phyloP scores from a whole-genome alignment of 2,888 invertebrate species.

The Eurytoma californica region DNA sequence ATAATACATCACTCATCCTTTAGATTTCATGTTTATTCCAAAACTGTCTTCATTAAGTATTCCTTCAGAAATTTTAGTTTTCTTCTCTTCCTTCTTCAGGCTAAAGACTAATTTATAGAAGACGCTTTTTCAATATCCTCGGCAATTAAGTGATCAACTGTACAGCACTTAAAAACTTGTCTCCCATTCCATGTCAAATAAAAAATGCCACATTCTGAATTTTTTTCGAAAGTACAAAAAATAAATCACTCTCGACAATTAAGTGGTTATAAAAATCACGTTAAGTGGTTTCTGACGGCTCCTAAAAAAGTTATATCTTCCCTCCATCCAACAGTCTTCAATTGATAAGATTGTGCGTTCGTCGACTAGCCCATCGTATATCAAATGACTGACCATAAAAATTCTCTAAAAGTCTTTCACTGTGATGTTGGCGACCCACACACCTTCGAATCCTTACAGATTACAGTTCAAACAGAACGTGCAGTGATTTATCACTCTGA shows the following conservation, averaged over 20 bases:
- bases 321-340: slow-evolving; percentile 17
- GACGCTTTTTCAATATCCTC: neutral
- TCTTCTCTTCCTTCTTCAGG: no score
- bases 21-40: no score
- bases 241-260: slow-evolving; percentile 38
- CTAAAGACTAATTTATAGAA: no score
- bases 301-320: slow-evolving; percentile 18
- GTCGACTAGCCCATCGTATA: slow-evolving; percentile 2
- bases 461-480: neutral
- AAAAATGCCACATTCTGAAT: neutral
- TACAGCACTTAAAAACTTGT: slow-evolving; percentile 1
- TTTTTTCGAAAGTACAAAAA: slow-evolving; percentile 1
- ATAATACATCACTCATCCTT: no score
- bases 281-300: slow-evolving; percentile 49
- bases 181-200: slow-evolving; percentile 9
- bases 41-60: no score
- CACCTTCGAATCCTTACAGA: slow-evolving; percentile 11
- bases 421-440: neutral
- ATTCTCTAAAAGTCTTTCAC: neutral
- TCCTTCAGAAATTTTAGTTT: no score
- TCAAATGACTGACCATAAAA: slow-evolving; percentile 16
- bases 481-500: neutral
- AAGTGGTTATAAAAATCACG: slow-evolving; percentile 45
- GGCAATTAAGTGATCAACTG: slow-evolving; percentile 43
- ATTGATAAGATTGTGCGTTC: neutral